phyloP scores from a whole-genome alignment of 2,797 vertebrate species.

The Sitta carolinensis region DNA sequence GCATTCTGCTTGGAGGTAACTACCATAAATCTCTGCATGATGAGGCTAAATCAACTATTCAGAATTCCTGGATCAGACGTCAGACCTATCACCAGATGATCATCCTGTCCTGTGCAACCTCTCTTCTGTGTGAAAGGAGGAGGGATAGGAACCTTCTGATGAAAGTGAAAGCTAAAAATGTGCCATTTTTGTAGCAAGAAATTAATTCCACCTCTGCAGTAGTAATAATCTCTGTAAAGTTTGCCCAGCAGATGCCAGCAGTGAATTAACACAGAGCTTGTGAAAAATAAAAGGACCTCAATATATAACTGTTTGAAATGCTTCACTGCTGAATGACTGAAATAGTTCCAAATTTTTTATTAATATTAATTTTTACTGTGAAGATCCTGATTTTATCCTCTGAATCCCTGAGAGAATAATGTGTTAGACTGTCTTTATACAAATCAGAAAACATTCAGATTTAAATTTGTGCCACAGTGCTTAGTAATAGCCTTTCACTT shows the following conservation, averaged over 20 bases:
- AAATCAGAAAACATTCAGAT: not conserved
- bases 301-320: not conserved
- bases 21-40: not conserved
- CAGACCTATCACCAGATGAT: not conserved
- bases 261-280: not conserved
- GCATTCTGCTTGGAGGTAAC: not conserved
- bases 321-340: not conserved
- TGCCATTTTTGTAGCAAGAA: not conserved
- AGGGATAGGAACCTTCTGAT: not conserved
- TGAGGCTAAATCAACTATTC: not conserved
- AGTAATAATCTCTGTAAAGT: not conserved
- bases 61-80: not conserved
- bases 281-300: not conserved
- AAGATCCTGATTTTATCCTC: not conserved
- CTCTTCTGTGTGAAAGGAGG: not conserved
- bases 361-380: not conserved
- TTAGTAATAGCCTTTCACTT: not conserved
- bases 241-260: not conserved
- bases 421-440: not conserved
- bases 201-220: not conserved
- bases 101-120: not conserved
- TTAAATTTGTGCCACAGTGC: not conserved
- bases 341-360: not conserved
- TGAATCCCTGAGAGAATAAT: not conserved
- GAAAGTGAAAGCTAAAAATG: not conserved